Percentiles rank a stretch among this genome's conserved stretches.
Conservation (phyloP, 1,140 invertebrate genomes). For the Acyrthosiphon pisum region DNA sequence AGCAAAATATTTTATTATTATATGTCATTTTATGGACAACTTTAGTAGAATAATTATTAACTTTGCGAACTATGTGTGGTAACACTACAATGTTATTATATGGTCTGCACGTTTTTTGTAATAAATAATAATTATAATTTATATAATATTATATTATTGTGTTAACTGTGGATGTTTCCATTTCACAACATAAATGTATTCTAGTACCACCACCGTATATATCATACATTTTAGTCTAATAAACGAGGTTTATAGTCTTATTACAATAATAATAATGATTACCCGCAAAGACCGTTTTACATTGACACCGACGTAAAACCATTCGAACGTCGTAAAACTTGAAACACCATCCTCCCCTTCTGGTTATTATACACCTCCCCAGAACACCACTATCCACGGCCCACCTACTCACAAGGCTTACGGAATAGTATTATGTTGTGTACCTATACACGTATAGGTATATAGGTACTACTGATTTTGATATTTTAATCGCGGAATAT, state of each 20-base stretch:
- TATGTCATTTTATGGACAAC: slow-evolving; percentile 11
- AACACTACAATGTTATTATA: background rate
- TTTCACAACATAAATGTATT: background rate
- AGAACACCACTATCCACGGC: background rate
- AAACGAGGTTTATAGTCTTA: slow-evolving; percentile 6
- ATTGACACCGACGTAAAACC: slow-evolving; percentile 1
- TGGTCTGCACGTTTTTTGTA: background rate
- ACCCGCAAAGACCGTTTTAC: background rate
- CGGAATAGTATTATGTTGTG: background rate
- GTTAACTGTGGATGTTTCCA: background rate
- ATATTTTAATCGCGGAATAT: background rate
- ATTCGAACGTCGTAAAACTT: background rate
- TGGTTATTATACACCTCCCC: background rate
- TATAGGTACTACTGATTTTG: background rate
- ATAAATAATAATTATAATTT: slow-evolving; percentile 2
- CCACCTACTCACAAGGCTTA: background rate
- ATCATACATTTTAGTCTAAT: background rate
- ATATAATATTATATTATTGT: slow-evolving; percentile 16
- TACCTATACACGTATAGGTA: background rate
- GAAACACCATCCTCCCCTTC: background rate
- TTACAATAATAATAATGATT: slow-evolving; percentile 2
- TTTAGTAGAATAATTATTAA: slow-evolving; percentile 20
- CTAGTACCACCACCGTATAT: background rate
- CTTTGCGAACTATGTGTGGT: background rate
- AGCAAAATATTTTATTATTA: background rate